Conservation (phyloP, 2,113 vertebrate genomes). For the Callocephalon fimbriatum region DNA sequence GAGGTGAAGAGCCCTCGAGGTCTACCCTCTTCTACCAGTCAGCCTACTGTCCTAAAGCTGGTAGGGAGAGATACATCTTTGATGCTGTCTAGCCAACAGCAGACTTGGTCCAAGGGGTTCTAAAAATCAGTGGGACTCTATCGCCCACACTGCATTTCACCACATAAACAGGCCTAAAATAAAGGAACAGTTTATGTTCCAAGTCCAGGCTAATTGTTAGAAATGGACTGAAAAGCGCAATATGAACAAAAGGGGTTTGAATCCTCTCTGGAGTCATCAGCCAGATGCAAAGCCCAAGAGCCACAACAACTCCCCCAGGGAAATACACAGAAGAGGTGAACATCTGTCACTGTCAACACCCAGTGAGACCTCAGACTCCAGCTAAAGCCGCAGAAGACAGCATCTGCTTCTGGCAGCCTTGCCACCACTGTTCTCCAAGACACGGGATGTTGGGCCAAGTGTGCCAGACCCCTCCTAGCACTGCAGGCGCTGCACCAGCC, state of each 20-base stretch:
- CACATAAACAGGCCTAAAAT: neutral
- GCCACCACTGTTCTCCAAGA: neutral
- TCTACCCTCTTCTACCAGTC: neutral
- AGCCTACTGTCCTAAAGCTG: neutral
- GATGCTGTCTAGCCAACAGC: neutral
- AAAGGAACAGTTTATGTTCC: neutral
- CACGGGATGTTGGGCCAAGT: neutral
- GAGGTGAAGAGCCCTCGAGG: neutral
- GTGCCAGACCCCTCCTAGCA: neutral
- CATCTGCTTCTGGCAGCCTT: neutral
- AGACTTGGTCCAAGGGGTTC: neutral
- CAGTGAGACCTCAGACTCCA: neutral
- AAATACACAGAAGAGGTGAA: neutral
- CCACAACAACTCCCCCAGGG: fast-evolving
- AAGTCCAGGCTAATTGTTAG: neutral
- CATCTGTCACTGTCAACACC: neutral
- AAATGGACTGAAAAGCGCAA: neutral
- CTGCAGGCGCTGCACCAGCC: constrained; percentile 4
- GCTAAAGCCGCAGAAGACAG: neutral
- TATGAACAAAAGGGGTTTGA: neutral
- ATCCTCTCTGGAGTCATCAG: neutral
- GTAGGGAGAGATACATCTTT: neutral
- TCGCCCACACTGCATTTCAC: fast-evolving
- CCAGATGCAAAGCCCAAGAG: neutral
- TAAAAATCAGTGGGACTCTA: neutral